Evolutionary conservation across 2,888 invertebrate species (phyloP).

Genomic region (Slavum lentiscoides): DNA sequence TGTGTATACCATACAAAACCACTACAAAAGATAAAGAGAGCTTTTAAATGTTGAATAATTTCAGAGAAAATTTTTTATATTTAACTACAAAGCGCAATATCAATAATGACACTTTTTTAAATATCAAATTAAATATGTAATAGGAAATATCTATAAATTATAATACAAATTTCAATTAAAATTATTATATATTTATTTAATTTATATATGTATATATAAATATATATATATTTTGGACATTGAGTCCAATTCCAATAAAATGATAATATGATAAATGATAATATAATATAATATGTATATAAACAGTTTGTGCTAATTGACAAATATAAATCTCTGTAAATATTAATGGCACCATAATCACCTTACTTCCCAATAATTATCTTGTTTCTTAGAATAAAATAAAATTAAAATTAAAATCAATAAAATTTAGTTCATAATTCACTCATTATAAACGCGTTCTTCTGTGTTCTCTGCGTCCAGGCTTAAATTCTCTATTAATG

Average conservation of each 20-base stretch:
- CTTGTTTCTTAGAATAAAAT: neutral
- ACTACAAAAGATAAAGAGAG: slow-evolving; percentile 42
- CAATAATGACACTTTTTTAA: slow-evolving; percentile 2
- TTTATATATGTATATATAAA: too few species aligned
- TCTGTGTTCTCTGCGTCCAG: slow-evolving; percentile 70
- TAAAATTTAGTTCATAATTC: slow-evolving; percentile 11
- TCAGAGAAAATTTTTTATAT: slow-evolving; percentile 28
- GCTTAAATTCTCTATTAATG: slow-evolving; percentile 75
- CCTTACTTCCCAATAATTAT: neutral
- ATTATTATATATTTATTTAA: neutral
- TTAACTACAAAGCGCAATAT: slow-evolving; percentile 6
- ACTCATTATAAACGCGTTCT: slow-evolving; percentile 44
- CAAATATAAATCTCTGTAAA: neutral
- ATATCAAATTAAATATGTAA: slow-evolving; percentile 15
- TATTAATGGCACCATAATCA: neutral
- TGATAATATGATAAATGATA: too few species aligned
- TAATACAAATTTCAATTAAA: slow-evolving; percentile 28
- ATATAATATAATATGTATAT: too few species aligned
- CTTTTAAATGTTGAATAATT: slow-evolving; percentile 23
- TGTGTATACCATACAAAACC: too few species aligned
- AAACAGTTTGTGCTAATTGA: too few species aligned
- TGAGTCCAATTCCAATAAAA: too few species aligned
- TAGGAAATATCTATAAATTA: slow-evolving; percentile 23
- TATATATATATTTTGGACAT: too few species aligned
- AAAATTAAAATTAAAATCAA: neutral